Evolutionary conservation across 92 coral and sea anemone species (phyloP), one percentile per base, ranked within the genome.

Genomic region (Epizoanthus rinbou): DNA sequence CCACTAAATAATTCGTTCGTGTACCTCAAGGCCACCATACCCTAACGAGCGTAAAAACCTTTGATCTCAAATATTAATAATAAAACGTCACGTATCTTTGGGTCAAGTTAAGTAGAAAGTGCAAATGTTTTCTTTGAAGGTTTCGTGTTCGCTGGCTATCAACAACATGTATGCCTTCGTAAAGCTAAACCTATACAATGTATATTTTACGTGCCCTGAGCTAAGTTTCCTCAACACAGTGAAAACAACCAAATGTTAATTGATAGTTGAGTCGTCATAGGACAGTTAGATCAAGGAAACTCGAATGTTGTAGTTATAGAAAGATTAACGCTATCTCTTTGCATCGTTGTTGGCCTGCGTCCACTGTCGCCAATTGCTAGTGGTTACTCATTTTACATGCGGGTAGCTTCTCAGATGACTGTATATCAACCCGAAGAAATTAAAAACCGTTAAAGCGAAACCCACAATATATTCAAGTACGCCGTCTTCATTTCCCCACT

Each of bases 321-420:
- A 33, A 72, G 86, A 88, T 88, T 76, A 85, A 72, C 63, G 84
- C 83, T 78, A 78, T 78, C 82, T 78, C 43, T 78, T 78, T 78
- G 82, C 71, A 63, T 78, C 82, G 58, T 78, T 17, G 82, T 57
- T 78, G 63, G 58, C 82, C 82, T 57, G 70, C 63, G 71, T 62
- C 14, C 56, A 62, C 41, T 78, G 82, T 78, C 82, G 43, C 82
- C 82, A 78, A 78, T 41, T 60, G 71, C 64, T 78, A 78, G 82
- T 60, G 90, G 90, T 86, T 92, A 84, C 98, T 93, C 98, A 87
- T 85, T 93, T 92, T 92, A 92, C 96, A 90, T 82, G 84, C 91
- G 87, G 87, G 87, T 76, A 80, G 79, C 90, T 91, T 93, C 98
- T 93, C 98, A 93, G 90, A 91, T 93, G 89, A 86, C 98, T 86